Evolutionary conservation across 2,113 vertebrate species (phyloP), one percentile per base, ranked within the genome.

Genomic region (Amphilophus citrinellus): DNA sequence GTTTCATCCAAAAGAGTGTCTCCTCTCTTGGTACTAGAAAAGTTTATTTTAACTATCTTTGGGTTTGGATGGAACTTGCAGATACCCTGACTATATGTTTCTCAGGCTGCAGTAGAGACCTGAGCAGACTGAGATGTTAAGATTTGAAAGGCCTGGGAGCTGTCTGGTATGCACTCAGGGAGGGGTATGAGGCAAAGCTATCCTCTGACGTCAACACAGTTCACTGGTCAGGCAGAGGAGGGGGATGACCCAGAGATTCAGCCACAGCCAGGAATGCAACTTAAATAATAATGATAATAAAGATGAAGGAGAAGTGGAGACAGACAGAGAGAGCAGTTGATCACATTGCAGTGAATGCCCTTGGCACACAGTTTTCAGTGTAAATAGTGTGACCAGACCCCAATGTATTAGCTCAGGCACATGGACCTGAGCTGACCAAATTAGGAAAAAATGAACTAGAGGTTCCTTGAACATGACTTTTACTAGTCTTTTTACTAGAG

Each of bases 161-260:
- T 60, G 83, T 71, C 81, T 77, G 88, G 90, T 92, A 92, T 91
- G 90, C 60, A 1, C 42, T 30, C 56, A 8, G 83, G 82, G 82
- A 84, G 80, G 39, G 56, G 50, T 0, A 14, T 2, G 14, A 57
- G 60, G 57, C 57, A 3, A 58, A 32, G 61, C 59, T 63, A 39
- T 27, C 61, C 37, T 89, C 44, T 90, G 84, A 90, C 66, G 80
- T 92, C 75, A 88, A 39, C 61, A 17, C 47, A 15, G 44, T 61
- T 77, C 76, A 86, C 76, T 3, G 18, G n/a, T 17, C 22, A 88
- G 61, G 42, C 6, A 7, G 37, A 39, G 2, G 83, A 82, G 62
- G 79, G 10, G 7, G 9, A 35, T 42, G 63, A 84, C 76, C 85
- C 13, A 24, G 77, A 61, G 77, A 50, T 76, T 61, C 82, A 71